Evolutionary conservation across 1,140 invertebrate species (phyloP), one percentile per base, ranked within the genome.

Genomic region (Kradibia gibbosae): DNA sequence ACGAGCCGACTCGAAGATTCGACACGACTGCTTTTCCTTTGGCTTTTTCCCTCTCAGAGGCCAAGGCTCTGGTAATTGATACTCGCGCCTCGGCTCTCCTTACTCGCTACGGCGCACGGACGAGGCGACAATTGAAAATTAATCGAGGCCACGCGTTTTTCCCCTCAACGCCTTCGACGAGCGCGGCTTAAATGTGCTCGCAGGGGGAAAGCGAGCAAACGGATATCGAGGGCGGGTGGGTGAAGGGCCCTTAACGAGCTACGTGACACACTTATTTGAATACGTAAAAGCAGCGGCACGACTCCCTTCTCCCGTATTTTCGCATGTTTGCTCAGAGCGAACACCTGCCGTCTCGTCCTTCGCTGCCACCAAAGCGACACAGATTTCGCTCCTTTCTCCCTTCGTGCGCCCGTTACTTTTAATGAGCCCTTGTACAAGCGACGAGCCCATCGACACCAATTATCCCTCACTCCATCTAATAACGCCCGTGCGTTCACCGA

Each of bases 211-310:
- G 62, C 62, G 34, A 72, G n/a, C 22, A 45, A 28, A 71, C 20
- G 10, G 13, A 11, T 11, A 53, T 53, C 3, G 22, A 22, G 50
- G 15, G 42, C 42, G 42, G 42, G 7, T 13, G 42, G 13, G 13
- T 45, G 20, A 73, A 28, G 34, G 25, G 71, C 48, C 48, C 57
- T 25, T 74, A 31, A 75, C 36, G 3, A 70, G 70, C 74, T 50
- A 65, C 65, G 48, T 75, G 75, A 39, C 70, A 78, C 48, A 78
- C 70, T 74, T 78, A 82, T 78, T 74, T 72, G 50, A 78, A 73
- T 74, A 78, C 60, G 65, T 78, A 73, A 60, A 82, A 57, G 65
- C 45, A 10, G 25, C 20, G 36, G 5, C 13, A 28, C 31, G 31
- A 22, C 45, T 67, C 36, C 42, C 28, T 57, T 57, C 60, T 48